Percentiles rank a stretch among this genome's conserved stretches.
phyloP scores from a whole-genome alignment of 2,113 vertebrate species.

The Chrysemys picta region DNA sequence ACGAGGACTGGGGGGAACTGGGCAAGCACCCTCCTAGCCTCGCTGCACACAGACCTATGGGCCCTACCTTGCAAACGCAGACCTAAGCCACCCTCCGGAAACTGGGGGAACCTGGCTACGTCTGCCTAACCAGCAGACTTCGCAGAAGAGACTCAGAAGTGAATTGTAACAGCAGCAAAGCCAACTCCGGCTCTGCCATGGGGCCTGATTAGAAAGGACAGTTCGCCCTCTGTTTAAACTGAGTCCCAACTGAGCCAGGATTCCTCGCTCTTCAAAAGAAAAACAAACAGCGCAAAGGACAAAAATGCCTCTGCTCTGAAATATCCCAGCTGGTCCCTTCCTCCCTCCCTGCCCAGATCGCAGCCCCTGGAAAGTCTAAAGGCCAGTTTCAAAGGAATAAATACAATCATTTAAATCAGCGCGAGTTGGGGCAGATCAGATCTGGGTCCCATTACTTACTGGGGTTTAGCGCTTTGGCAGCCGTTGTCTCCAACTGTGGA shows the following conservation, averaged over 20 bases:
- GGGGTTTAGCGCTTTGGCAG: background rate
- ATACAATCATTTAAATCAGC: background rate
- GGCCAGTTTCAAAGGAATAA: background rate
- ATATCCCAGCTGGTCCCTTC: slow-evolving; percentile 30
- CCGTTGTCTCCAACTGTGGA: background rate
- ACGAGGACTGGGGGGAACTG: background rate
- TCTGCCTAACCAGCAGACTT: background rate
- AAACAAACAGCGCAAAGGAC: background rate
- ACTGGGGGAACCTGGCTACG: too few species aligned
- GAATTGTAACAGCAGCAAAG: background rate
- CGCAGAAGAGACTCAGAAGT: background rate
- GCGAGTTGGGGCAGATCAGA: background rate
- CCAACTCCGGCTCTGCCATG: background rate
- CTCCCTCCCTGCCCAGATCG: background rate
- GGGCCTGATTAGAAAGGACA: slow-evolving; percentile 23
- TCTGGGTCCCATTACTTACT: background rate
- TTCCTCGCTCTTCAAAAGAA: slow-evolving; percentile 40
- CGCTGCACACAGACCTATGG: background rate
- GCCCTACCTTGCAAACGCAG: background rate
- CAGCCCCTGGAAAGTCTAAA: background rate
- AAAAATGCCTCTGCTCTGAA: slow-evolving; percentile 55
- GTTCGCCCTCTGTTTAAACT: slow-evolving; percentile 27
- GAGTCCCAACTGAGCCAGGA: slow-evolving; percentile 7
- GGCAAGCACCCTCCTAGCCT: background rate
- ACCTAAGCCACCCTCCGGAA: background rate